Conservation (phyloP, 2,113 vertebrate species). For the Sarotherodon lohbergeri region DNA sequence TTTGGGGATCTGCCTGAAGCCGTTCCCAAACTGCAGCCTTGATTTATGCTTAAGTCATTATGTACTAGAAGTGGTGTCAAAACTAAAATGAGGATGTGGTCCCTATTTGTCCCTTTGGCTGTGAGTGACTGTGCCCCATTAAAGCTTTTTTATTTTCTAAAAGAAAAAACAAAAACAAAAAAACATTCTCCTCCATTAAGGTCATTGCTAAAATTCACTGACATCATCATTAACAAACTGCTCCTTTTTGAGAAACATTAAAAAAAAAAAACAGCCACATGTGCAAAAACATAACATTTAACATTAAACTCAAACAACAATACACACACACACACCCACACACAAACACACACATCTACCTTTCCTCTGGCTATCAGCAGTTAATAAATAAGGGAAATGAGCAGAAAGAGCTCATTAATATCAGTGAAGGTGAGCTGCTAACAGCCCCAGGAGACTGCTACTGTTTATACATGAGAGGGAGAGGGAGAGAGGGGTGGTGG, state of each 20-base stretch:
- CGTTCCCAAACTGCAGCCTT: not conserved
- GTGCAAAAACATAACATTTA: conserved; percentile 26
- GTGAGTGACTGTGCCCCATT: not conserved
- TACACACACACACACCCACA: not conserved
- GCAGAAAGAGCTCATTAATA: conserved; percentile 49
- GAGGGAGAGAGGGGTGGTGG: not conserved
- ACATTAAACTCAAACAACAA: conserved; percentile 36
- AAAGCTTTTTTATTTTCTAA: not conserved
- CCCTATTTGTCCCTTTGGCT: not conserved
- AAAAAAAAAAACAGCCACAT: conserved; percentile 9
- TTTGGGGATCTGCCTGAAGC: not conserved
- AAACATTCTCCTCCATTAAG: conserved; percentile 4
- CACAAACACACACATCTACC: not conserved
- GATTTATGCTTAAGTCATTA: not conserved
- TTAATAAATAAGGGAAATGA: conserved; percentile 52
- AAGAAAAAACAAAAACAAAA: not conserved
- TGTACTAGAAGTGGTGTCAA: not conserved
- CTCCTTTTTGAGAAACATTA: conserved; percentile 14
- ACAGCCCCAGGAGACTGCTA: conserved; percentile 36
- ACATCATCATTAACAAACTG: conserved; percentile 40
- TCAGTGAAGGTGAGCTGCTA: conserved; percentile 49
- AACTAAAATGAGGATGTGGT: not conserved
- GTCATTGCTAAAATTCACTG: conserved; percentile 26
- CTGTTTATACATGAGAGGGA: conserved; percentile 23
- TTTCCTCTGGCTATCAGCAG: conserved; percentile 19